phyloP scores from a whole-genome alignment of 2,113 vertebrate genomes.

The Polypterus senegalus region DNA sequence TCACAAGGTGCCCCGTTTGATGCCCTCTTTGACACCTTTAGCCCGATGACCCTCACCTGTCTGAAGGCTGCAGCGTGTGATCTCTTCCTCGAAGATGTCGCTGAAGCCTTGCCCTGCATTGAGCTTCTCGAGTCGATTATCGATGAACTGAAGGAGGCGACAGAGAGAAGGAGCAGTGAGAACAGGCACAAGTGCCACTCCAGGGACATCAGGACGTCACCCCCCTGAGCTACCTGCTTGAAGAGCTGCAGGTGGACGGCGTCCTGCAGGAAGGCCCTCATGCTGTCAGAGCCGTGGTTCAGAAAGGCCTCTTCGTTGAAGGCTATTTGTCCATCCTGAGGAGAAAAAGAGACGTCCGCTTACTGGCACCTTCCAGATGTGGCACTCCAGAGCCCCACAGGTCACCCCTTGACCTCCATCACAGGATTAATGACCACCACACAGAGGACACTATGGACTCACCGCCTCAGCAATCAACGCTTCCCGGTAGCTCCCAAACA shows the following conservation, averaged over 20 bases:
- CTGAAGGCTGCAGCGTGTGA: slow-evolving; percentile 40
- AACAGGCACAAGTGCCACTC: neutral
- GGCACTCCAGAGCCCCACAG: no score
- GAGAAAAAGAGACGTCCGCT: neutral
- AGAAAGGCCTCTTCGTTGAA: slow-evolving; percentile 65
- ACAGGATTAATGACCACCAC: no score
- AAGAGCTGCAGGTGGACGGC: slow-evolving; percentile 76
- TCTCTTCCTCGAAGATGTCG: slow-evolving; percentile 74
- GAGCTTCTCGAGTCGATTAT: slow-evolving; percentile 62
- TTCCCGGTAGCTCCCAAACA: slow-evolving; percentile 73
- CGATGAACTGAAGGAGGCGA: slow-evolving; percentile 58
- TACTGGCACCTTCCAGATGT: neutral
- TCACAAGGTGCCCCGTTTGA: neutral
- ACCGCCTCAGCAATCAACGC: slow-evolving; percentile 46
- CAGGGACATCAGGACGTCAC: neutral
- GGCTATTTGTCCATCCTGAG: slow-evolving; percentile 47
- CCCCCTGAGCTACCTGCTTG: slow-evolving; percentile 55
- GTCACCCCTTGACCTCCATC: no score
- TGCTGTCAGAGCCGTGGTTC: slow-evolving; percentile 53
- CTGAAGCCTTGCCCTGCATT: slow-evolving; percentile 56
- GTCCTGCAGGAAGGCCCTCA: slow-evolving; percentile 60
- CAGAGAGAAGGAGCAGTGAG: neutral
- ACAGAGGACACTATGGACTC: neutral
- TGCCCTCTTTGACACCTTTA: neutral
- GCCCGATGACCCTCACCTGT: slow-evolving; percentile 40